Conservation (phyloP, 2,888 invertebrate genomes). For the Sinotaia quadrata region DNA sequence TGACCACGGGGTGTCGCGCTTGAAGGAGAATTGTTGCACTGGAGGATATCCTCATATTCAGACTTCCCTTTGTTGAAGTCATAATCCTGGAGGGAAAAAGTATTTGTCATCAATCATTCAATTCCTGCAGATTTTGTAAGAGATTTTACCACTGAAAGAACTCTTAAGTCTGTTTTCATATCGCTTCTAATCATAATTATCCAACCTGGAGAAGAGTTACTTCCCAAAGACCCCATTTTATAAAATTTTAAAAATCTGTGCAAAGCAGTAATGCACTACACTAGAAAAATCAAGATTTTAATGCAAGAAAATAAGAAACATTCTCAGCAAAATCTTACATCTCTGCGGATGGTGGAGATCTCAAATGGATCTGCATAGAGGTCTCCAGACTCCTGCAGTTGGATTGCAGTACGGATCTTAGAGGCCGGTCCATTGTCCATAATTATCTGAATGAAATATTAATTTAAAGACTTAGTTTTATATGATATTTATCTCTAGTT, state of each 20-base stretch:
- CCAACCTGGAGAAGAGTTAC: too few species aligned
- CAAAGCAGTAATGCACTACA: too few species aligned
- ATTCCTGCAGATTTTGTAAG: too few species aligned
- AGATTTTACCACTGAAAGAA: too few species aligned
- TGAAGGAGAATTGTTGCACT: constrained; percentile 82
- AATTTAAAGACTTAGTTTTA: too few species aligned
- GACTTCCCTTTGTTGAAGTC: constrained; percentile 75
- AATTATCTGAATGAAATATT: constrained; percentile 74
- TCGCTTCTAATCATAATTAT: too few species aligned
- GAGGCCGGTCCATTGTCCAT: constrained; percentile 85
- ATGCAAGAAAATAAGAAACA: too few species aligned
- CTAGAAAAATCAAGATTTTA: too few species aligned
- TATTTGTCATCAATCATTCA: not conserved
- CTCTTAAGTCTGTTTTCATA: too few species aligned
- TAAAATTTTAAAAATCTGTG: too few species aligned
- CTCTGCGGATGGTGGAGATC: constrained; percentile 74
- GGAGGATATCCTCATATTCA: constrained; percentile 89
- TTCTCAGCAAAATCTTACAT: constrained; percentile 56
- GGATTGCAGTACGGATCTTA: constrained; percentile 75
- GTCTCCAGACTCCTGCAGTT: constrained; percentile 81
- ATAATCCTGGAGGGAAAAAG: constrained; percentile 69
- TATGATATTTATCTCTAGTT: too few species aligned
- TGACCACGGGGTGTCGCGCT: constrained; percentile 84
- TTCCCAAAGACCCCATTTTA: too few species aligned
- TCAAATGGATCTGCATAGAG: constrained; percentile 86